phyloP scores from a whole-genome alignment of 2,888 invertebrate genomes.

The Entomobrya proxima region DNA sequence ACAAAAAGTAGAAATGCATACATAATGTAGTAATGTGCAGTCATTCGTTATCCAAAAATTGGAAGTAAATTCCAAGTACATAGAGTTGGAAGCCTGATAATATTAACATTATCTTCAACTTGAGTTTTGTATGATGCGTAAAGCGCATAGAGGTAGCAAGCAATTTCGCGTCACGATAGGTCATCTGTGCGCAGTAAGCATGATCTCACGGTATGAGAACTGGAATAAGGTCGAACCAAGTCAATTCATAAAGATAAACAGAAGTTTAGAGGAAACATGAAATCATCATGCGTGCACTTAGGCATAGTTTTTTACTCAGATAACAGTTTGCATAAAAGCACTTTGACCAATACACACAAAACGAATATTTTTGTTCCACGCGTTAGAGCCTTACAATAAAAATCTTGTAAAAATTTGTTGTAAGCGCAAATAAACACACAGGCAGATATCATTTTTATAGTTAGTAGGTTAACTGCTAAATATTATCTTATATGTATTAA shows the following conservation, averaged over 20 bases:
- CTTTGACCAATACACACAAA: neutral
- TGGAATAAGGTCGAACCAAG: conserved; percentile 61
- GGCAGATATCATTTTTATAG: neutral
- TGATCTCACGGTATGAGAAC: conserved; percentile 67
- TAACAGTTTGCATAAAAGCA: neutral
- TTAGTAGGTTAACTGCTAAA: neutral
- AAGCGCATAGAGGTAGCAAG: neutral
- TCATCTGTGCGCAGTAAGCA: conserved; percentile 60
- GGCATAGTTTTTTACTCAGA: neutral
- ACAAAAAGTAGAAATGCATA: too few species aligned
- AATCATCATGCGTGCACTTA: conserved; percentile 46
- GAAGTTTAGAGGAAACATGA: conserved; percentile 52
- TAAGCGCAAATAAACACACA: neutral
- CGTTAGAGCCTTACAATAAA: neutral
- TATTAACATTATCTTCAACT: too few species aligned
- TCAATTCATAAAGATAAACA: conserved; percentile 40
- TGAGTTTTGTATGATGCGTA: neutral
- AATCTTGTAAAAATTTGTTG: conserved; percentile 8
- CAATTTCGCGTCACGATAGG: conserved; percentile 52
- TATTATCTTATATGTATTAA: neutral
- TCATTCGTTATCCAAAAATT: too few species aligned
- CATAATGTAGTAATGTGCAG: too few species aligned
- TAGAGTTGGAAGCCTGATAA: too few species aligned
- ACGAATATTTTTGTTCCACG: conserved; percentile 2
- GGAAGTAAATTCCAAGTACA: too few species aligned